These are phyloP conservation scores for Myotis pilosus DNA, from an alignment of 2,797 vertebrate species.

Conservation along the genomic window DNA sequence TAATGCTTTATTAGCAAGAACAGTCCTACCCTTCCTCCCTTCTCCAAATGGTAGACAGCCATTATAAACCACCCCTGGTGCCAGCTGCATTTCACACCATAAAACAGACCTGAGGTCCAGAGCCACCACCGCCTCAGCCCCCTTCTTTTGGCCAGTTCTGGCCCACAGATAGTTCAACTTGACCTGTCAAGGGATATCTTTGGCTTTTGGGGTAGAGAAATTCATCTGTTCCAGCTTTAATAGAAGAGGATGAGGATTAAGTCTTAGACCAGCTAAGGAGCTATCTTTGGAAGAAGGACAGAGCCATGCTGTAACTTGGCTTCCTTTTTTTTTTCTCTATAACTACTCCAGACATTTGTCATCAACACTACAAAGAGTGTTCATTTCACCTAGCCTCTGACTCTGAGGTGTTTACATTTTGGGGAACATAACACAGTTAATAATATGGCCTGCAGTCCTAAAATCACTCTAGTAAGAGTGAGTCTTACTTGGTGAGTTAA, in stretches of 20 bases:
- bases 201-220: neutral
- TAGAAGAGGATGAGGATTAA: neutral
- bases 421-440: neutral
- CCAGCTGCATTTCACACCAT: neutral
- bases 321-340: neutral
- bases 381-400: neutral
- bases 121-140: neutral
- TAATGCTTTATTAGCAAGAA: slow-evolving; percentile 23
- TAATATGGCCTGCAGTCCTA: neutral
- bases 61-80: neutral
- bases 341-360: neutral
- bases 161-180: neutral
- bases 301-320: neutral
- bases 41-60: neutral
- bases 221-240: neutral
- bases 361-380: neutral
- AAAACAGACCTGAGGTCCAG: neutral
- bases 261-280: neutral
- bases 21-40: neutral
- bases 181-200: neutral
- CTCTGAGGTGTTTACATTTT: neutral
- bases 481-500: neutral
- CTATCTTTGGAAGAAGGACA: neutral
- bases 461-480: neutral
- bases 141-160: neutral